These are phyloP conservation scores for Callionymus lyra DNA, from an alignment of 2,113 vertebrate species.

Conservation along the genomic window DNA sequence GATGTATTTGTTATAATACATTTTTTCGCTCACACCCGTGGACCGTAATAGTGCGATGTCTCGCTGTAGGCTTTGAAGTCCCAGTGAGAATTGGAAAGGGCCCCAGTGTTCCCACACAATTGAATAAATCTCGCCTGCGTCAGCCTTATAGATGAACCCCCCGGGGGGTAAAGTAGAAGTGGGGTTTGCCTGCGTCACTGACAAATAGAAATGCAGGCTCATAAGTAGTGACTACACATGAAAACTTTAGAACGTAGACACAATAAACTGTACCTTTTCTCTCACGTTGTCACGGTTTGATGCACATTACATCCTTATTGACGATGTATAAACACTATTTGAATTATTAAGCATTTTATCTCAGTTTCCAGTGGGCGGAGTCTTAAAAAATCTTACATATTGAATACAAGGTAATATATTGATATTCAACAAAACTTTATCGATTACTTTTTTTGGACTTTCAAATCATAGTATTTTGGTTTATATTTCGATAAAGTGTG, in stretches of 20 bases:
- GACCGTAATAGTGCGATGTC: conserved; percentile 34
- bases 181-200: conserved; percentile 13
- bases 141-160: conserved; percentile 22
- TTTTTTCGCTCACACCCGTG: conserved; percentile 46
- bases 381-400: no score
- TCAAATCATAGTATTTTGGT: no score
- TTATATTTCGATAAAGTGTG: no score
- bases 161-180: background rate
- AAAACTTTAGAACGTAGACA: no score
- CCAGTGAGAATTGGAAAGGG: conserved; percentile 32
- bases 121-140: conserved; percentile 37
- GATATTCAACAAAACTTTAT: no score
- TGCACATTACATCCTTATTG: no score
- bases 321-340: no score
- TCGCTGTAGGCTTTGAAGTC: conserved; percentile 50
- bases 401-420: no score
- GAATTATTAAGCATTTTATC: background rate
- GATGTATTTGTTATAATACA: conserved; percentile 25
- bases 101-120: conserved; percentile 32
- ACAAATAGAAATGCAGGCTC: conserved; percentile 2
- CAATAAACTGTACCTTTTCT: no score
- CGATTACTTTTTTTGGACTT: no score
- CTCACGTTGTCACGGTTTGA: no score
- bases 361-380: no score
- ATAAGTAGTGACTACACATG: conserved; percentile 2